Conservation (phyloP, 2,888 invertebrate genomes). For the Leucophora obtusa region DNA sequence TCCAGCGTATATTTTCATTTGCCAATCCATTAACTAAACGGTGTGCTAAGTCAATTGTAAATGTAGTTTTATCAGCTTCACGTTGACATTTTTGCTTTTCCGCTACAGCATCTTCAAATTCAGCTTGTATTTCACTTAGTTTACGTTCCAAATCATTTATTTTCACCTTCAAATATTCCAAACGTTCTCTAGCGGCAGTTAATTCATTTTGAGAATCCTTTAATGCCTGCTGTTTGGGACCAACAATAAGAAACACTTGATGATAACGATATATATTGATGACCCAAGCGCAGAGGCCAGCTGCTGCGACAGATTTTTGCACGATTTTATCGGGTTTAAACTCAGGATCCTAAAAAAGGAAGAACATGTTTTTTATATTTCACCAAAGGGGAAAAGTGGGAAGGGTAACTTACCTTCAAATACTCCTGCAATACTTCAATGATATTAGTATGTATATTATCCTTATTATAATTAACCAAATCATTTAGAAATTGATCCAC, state of each 20-base stretch:
- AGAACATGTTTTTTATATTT: not conserved
- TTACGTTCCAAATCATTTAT: conserved; percentile 85
- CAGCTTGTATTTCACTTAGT: conserved; percentile 86
- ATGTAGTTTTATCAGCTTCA: conserved; percentile 93
- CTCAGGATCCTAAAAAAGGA: conserved; percentile 81
- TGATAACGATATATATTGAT: conserved; percentile 94
- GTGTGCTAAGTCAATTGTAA: conserved; percentile 94
- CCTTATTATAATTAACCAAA: conserved; percentile 93
- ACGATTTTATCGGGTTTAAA: conserved; percentile 92
- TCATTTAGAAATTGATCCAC: conserved; percentile 92
- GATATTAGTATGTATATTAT: conserved; percentile 93
- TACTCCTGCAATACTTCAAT: conserved; percentile 85
- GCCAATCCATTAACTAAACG: conserved; percentile 94
- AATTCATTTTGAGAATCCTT: conserved; percentile 92
- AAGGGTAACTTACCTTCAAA: conserved; percentile 69
- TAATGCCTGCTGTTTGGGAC: conserved; percentile 93
- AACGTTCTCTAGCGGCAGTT: conserved; percentile 88
- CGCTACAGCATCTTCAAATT: conserved; percentile 91
- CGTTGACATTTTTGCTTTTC: conserved; percentile 94
- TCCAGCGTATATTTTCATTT: conserved; percentile 86
- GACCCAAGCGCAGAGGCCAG: conserved; percentile 96
- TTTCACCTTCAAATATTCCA: conserved; percentile 86
- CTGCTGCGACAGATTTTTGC: conserved; percentile 94
- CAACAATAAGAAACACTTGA: conserved; percentile 94
- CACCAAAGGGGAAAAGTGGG: not conserved